A percentile compares a stretch with the other conserved stretches of the same genome.
Conservation (phyloP, 2,888 invertebrate species). For the Maniola hyperantus region DNA sequence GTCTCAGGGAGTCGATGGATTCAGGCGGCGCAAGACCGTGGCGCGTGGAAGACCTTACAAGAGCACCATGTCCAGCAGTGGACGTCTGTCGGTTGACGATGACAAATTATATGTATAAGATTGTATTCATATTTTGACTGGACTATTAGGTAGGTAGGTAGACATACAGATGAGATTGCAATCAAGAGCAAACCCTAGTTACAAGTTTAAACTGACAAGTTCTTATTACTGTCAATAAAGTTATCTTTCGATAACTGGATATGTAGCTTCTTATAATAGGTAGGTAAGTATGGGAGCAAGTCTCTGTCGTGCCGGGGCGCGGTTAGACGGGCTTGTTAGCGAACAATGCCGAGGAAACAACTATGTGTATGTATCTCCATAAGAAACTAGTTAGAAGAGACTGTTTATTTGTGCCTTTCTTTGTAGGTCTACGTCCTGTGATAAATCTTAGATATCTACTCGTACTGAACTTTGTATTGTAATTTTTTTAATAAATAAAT, state of each 20-base stretch:
- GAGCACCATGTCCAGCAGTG: too few relatives aligned
- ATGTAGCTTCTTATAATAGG: neutral
- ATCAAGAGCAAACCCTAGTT: too few relatives aligned
- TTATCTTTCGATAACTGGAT: conserved; percentile 9
- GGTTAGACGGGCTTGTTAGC: conserved; percentile 74
- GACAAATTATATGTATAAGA: too few relatives aligned
- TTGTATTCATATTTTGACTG: neutral
- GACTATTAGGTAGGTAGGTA: too few relatives aligned
- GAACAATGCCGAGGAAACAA: conserved; percentile 65
- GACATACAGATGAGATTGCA: neutral
- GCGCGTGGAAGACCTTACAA: too few relatives aligned
- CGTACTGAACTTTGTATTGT: neutral
- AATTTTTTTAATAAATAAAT: neutral
- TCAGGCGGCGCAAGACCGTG: too few relatives aligned
- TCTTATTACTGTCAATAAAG: neutral
- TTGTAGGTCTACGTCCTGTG: conserved; percentile 19
- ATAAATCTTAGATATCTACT: conserved; percentile 15
- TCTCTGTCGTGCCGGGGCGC: conserved; percentile 66
- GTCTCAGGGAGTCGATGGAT: too few relatives aligned
- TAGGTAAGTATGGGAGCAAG: conserved; percentile 18
- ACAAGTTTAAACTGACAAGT: neutral
- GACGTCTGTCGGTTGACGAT: too few relatives aligned
- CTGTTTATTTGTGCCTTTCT: conserved; percentile 30
- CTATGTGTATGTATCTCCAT: conserved; percentile 53
- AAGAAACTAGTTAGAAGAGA: conserved; percentile 33